phyloP scores from a whole-genome alignment of 2,888 invertebrate genomes.

The Pegoplata infirma region DNA sequence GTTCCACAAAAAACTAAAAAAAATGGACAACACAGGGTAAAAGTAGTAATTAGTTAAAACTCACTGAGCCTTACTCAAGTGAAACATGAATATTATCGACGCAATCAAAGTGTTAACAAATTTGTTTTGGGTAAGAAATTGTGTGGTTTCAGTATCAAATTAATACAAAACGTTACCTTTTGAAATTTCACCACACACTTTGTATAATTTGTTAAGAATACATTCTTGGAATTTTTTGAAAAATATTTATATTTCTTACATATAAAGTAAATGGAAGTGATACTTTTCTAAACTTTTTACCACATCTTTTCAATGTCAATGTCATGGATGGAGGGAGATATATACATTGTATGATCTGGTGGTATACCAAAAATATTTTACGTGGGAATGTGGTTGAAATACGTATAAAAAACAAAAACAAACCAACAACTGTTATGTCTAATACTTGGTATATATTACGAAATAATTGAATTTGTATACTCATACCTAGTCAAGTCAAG shows the following conservation, averaged over 20 bases:
- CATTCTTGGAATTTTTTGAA: background rate
- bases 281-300: background rate
- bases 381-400: constrained; percentile 39
- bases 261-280: background rate
- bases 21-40: too few relatives aligned
- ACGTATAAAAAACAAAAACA: background rate
- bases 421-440: background rate
- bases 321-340: constrained; percentile 43
- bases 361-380: constrained; percentile 5
- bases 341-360: too few relatives aligned
- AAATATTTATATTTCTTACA: background rate
- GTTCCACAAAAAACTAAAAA: too few relatives aligned
- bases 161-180: background rate
- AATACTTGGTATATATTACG: constrained; percentile 19
- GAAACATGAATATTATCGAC: background rate
- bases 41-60: too few relatives aligned
- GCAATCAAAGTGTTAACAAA: constrained; percentile 11
- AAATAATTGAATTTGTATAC: constrained; percentile 32
- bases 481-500: background rate
- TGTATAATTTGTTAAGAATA: constrained; percentile 6
- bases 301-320: constrained; percentile 56
- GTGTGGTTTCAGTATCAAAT: constrained; percentile 50
- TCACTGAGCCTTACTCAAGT: background rate
- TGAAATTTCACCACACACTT: background rate
- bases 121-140: constrained; percentile 24